Percentiles rank a stretch among this genome's conserved stretches.
phyloP scores from a whole-genome alignment of 2,797 vertebrate species.

The Austrolebias charrua region DNA sequence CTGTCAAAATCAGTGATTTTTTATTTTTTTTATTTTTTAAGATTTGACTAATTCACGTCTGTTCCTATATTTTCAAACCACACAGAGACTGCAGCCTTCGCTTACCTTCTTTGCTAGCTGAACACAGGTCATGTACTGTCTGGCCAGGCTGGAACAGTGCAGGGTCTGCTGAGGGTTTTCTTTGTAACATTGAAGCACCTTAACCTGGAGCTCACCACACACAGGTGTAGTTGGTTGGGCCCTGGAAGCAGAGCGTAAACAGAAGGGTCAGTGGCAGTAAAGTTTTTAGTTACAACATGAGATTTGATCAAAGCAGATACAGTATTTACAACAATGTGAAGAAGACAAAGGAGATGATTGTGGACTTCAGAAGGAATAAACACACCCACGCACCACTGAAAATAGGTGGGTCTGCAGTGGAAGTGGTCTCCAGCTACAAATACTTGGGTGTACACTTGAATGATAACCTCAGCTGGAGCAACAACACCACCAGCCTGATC shows the following conservation, averaged over 20 bases:
- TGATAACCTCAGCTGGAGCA: too few relatives aligned
- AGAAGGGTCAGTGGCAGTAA: constrained; percentile 17
- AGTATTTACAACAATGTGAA: neutral
- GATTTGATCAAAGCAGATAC: neutral
- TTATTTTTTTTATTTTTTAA: too few relatives aligned
- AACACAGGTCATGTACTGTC: constrained; percentile 90
- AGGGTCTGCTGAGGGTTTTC: constrained; percentile 86
- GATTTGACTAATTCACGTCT: constrained; percentile 35
- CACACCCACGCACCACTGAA: too few relatives aligned
- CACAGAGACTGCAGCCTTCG: constrained; percentile 39
- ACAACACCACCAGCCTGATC: too few relatives aligned
- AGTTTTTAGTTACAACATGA: neutral
- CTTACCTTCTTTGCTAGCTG: constrained; percentile 85
- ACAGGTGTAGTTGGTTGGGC: constrained; percentile 69
- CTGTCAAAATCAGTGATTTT: constrained; percentile 16
- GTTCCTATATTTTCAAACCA: neutral
- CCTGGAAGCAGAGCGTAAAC: constrained; percentile 42
- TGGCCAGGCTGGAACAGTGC: constrained; percentile 88
- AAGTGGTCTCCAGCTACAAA: too few relatives aligned
- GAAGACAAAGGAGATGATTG: too few relatives aligned
- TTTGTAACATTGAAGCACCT: constrained; percentile 89
- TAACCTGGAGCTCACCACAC: constrained; percentile 86
- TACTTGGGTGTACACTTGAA: too few relatives aligned
- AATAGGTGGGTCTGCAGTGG: too few relatives aligned
- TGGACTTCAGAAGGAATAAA: too few relatives aligned